Percentiles rank a stretch among this genome's conserved stretches.
Conservation (phyloP, 1,140 invertebrate species). For the Aphelenchoides avenae region DNA sequence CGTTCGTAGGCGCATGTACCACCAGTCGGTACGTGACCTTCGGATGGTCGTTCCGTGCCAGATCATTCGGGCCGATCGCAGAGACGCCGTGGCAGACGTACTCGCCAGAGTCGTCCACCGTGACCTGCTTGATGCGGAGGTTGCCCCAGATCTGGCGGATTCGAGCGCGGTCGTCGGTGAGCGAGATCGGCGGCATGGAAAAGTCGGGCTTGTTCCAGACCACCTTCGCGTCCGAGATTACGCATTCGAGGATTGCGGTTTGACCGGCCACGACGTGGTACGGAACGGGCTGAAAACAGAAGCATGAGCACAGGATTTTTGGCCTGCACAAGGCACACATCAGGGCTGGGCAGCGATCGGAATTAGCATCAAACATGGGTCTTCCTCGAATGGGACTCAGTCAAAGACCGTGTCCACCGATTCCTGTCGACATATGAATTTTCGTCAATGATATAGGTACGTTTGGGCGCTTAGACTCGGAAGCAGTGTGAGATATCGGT, state of each 20-base stretch:
- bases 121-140: constrained; percentile 33
- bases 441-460: too few species aligned
- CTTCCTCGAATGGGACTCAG: too few species aligned
- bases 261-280: constrained; percentile 43
- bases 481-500: too few species aligned
- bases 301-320: constrained; percentile 14
- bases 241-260: constrained; percentile 41
- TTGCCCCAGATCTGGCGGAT: constrained; percentile 50
- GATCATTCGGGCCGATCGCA: constrained; percentile 14
- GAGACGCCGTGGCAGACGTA: constrained; percentile 43
- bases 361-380: too few species aligned
- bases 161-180: constrained; percentile 42
- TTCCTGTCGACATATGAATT: too few species aligned
- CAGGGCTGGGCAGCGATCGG: too few species aligned
- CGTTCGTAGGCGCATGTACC: constrained; percentile 47
- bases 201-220: constrained; percentile 39
- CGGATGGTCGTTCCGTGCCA: constrained; percentile 12
- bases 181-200: constrained; percentile 33
- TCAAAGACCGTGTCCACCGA: too few species aligned
- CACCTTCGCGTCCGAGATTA: constrained; percentile 42
- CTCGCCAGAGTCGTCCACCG: constrained; percentile 37
- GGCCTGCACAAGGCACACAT: constrained; percentile 9
- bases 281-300: constrained; percentile 28
- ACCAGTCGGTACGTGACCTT: constrained; percentile 36
- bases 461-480: too few species aligned